Evolutionary conservation across 2,113 vertebrate genomes (phyloP), one percentile per base, ranked within the genome.

Genomic region (Oenanthe melanoleuca): DNA sequence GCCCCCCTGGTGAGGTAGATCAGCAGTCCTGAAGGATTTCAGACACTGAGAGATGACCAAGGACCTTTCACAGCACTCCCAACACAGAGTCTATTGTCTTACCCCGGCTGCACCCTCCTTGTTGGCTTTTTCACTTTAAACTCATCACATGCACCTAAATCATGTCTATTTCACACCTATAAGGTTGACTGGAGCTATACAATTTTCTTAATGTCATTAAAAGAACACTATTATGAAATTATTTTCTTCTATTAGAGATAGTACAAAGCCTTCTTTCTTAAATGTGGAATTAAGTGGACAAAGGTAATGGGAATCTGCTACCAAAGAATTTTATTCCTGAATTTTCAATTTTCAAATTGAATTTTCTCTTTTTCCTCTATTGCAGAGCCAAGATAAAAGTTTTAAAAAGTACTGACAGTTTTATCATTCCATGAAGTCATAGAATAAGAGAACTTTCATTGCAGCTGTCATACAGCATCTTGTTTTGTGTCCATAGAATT

Each of bases 401-500:
- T 70, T 59, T 59, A 13, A 34, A 80, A 73, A 61, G 16, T 40
- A 88, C n/a, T 9, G 8, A 47, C 15, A 53, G 38, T 2, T 21
- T 50, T 23, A 37, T 55, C 8, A 19, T 33, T 38, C 14, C 22
- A 50, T 33, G 33, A 83, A 79, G 34, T 29, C 4, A 11, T 12
- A 70, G 37, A 69, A 34, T 29, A 90, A 34, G 17, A 28, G 11
- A 83, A 49, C 15, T 69, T 67, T 29, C 31, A 38, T 21, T 73
- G 31, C 50, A 86, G 31, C 40, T 53, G 16, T 29, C 1, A 0
- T n/a, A 24, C 66, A 63, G 12, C 2, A 2, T 61, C n/a, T 33
- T 50, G 13, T 12, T 84, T 77, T 80, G 5, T 26, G 8, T 52
- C 24, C 28, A 40, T 5, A 71, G 10, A 86, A 64, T 19, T 64